These are phyloP conservation scores for Palythoa grandiflora DNA, from an alignment of 92 coral and sea anemone species.

Conservation along the genomic window DNA sequence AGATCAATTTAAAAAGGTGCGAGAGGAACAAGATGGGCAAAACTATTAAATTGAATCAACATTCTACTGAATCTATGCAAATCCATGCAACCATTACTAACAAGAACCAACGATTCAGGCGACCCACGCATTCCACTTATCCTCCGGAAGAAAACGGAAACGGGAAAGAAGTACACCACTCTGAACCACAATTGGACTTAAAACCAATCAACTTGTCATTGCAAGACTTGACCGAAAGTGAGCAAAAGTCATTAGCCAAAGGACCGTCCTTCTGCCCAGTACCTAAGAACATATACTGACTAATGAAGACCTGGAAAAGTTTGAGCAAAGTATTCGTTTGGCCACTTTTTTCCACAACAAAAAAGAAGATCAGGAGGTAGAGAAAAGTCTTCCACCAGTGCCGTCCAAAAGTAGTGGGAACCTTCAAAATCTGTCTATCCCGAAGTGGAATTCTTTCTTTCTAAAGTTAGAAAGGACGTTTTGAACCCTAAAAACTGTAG, in stretches of 20 bases:
- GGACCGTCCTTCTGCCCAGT: conserved; percentile 74
- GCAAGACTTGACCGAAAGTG: conserved; percentile 39
- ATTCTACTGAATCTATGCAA: conserved; percentile 15
- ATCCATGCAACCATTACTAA: neutral
- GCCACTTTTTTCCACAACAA: too few species aligned
- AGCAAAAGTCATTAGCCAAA: conserved; percentile 48
- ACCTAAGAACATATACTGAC: conserved; percentile 56
- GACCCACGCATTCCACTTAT: neutral
- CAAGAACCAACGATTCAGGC: conserved; percentile 11
- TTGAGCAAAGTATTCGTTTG: too few species aligned
- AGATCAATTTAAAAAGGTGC: neutral
- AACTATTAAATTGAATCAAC: conserved; percentile 22
- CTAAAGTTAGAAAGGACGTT: too few species aligned
- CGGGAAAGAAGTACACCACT: conserved; percentile 17
- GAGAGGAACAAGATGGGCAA: conserved; percentile 24
- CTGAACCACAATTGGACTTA: conserved; percentile 40
- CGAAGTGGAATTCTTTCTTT: too few species aligned
- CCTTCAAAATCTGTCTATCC: too few species aligned
- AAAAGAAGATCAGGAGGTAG: too few species aligned
- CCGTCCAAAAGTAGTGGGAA: too few species aligned
- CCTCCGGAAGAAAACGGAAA: conserved; percentile 17
- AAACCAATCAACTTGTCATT: conserved; percentile 56
- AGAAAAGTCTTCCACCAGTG: too few species aligned
- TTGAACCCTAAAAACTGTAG: too few species aligned
- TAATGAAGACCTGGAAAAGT: too few species aligned